Evolutionary conservation across 2,888 invertebrate species (phyloP).

Genomic region (Hirtodrosophila confusa): DNA sequence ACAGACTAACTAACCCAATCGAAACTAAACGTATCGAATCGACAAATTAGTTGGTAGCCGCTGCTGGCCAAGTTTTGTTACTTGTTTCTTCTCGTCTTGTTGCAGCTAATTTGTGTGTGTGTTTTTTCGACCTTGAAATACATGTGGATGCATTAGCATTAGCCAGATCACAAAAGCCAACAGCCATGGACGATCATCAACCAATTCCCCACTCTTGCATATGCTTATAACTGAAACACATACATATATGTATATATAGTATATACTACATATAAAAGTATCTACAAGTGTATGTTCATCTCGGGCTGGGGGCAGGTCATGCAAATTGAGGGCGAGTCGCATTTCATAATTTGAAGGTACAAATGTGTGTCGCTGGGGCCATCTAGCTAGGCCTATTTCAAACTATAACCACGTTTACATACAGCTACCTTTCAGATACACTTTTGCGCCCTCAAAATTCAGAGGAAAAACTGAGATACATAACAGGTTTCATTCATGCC

Average conservation of each 20-base stretch:
- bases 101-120: constrained; percentile 51
- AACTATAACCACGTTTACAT: constrained; percentile 15
- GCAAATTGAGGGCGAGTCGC: constrained; percentile 58
- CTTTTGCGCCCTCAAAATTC: constrained; percentile 45
- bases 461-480: constrained; percentile 23
- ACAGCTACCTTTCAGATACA: constrained; percentile 37
- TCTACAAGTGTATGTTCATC: constrained; percentile 26
- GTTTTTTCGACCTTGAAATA: constrained; percentile 48
- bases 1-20: constrained; percentile 5
- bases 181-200: constrained; percentile 54
- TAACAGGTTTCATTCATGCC: constrained; percentile 58
- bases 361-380: constrained; percentile 32
- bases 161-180: constrained; percentile 63
- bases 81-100: constrained; percentile 11
- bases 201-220: constrained; percentile 4
- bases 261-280: neutral
- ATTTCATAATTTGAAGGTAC: constrained; percentile 39
- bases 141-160: constrained; percentile 61
- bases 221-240: neutral
- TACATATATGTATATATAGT: constrained; percentile 1
- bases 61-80: constrained; percentile 27
- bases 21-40: constrained; percentile 12
- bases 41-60: constrained; percentile 1
- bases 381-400: constrained; percentile 52
- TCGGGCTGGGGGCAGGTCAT: constrained; percentile 40